phyloP scores from a whole-genome alignment of 2,113 vertebrate species.

The Colinus virginianus region DNA sequence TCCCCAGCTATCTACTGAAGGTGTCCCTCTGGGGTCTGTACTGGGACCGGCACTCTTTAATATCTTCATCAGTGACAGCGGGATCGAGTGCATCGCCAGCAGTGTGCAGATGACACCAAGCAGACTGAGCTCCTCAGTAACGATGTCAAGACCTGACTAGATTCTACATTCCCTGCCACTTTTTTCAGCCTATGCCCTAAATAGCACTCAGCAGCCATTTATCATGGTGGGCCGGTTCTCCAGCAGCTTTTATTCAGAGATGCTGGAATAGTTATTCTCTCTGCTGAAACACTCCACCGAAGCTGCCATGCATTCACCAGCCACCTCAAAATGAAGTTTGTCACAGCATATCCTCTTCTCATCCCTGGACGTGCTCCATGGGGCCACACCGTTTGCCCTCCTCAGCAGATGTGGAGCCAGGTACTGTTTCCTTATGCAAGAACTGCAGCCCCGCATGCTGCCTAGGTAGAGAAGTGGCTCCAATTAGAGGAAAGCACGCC shows the following conservation, averaged over 20 bases:
- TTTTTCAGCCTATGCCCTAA: slow-evolving; percentile 29
- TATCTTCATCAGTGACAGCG: no score
- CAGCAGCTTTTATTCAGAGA: neutral
- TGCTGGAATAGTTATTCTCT: neutral
- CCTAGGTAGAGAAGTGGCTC: fast-evolving
- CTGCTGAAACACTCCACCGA: neutral
- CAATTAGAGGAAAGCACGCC: slow-evolving; percentile 17
- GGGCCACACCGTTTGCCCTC: neutral
- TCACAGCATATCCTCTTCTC: neutral
- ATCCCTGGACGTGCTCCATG: neutral
- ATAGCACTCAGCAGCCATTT: slow-evolving; percentile 55
- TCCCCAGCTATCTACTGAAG: neutral
- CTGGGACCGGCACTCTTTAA: no score
- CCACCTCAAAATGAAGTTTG: neutral
- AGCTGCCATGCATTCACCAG: neutral
- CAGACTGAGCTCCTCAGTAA: neutral
- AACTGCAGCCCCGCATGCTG: neutral
- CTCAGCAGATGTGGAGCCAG: neutral
- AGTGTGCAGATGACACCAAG: no score
- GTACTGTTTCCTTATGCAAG: neutral
- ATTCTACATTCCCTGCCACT: neutral
- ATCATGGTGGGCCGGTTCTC: neutral
- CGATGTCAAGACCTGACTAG: slow-evolving; percentile 10
- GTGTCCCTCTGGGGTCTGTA: no score
- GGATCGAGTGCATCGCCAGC: no score